Evolutionary conservation across 2,113 vertebrate species (phyloP), one percentile per base, ranked within the genome.

Genomic region (Tinamus guttatus): DNA sequence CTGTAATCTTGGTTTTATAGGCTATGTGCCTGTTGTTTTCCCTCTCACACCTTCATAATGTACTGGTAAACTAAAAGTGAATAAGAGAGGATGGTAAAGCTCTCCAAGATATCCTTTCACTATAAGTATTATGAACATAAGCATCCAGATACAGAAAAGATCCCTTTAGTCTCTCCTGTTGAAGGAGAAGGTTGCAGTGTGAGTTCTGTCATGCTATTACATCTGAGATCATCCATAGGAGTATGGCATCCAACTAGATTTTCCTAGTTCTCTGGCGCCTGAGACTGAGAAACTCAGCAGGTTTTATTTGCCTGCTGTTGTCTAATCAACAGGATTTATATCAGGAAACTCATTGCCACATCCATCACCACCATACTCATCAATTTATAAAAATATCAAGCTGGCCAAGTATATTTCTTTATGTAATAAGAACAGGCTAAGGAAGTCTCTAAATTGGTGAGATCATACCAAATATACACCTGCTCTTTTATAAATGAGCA

Each of bases 1-100:
- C 74, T 74, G 5, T 58, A 84, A 74, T 81, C 73, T 60, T 60
- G 3, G 34, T 69, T 84, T 95, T 74, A 84, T 74, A 84, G 20
- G 16, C 14, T 62, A 9, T 52, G 20, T 25, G 21, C 7, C 19
- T 69, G n/a, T 41, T 34, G n/a, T 89, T 88, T 81, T 38, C 11
- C 11, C 73, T 89, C 51, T 74, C 25, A 25, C 51, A 67, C 13
- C 5, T 86, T 91, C 22, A 32, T 70, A 63, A 19, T 8, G 9
- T 25, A 8, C 20, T 58, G 3, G 2, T 47, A 81, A 93, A 87
- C 62, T 87, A 87, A 96, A 95, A 81, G 1, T 16, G 65, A 87
- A 81, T 22, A 27, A 81, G 28, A 28, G 7, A 74, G 43, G 65
- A 28, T 12, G 15, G 7, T 63, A 85, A 84, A 87, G 36, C 73